Evolutionary conservation across 2,888 invertebrate species (phyloP), one percentile per base, ranked within the genome.

Genomic region (Podotricha telesiphe): DNA sequence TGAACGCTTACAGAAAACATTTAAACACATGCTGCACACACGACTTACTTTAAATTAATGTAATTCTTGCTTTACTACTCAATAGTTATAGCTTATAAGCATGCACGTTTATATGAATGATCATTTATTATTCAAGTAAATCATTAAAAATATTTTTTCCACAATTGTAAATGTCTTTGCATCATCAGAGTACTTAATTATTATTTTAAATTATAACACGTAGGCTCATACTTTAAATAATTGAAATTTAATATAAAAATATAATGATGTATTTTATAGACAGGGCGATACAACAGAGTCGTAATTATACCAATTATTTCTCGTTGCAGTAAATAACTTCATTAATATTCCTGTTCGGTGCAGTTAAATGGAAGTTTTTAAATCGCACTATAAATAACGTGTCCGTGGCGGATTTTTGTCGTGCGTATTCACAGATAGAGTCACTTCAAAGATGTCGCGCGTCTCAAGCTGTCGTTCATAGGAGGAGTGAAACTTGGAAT

Each of bases 381-480:
- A 68, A 71, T 65, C 59, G 20, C 28, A 61, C 63, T 47, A 73
- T 73, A 68, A 73, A 71, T 68, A 71, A 68, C 59, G 51, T 68
- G 65, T 51, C 51, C 66, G 47, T 68, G 61, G 19, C 64, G 40
- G 55, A 55, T 72, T 72, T 70, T 72, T 66, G 68, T 68, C 63
- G 40, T 47, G 37, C 53, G 48, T 48, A 37, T 19, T 59, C 45
- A 2, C 45, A 59, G 20, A 65, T 53, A 22, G n/a, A 65, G 19
- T 53, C 19, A 53, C 51, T 59, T 47, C 22, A 13, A 47, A 20
- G n/a, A 20, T n/a, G 20, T 20, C n/a, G 22, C 22, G 11, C 37
- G 20, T 42, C 51, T 50, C 71, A 76, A 77, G 72, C 74, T 56
- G 75, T 73, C 76, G 76, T 77, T 74, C 76, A 75, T 79, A 78